Conservation (phyloP, 2,113 vertebrate genomes). For the Myrmecophaga tridactyla region DNA sequence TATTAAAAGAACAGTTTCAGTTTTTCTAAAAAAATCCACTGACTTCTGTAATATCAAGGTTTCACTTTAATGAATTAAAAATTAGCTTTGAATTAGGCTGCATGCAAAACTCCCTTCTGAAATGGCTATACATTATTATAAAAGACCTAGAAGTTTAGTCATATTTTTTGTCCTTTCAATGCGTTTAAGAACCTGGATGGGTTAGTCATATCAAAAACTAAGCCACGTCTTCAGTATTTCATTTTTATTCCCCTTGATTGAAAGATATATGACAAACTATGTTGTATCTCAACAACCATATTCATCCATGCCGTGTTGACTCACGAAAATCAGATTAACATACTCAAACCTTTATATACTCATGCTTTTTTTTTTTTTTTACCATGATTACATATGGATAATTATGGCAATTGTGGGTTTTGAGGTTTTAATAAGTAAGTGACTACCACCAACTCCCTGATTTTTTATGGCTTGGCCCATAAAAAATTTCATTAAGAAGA, state of each 20-base stretch:
- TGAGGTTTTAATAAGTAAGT: slow-evolving; percentile 37
- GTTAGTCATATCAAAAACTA: slow-evolving; percentile 16
- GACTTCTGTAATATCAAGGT: slow-evolving; percentile 50
- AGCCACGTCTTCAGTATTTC: slow-evolving; percentile 28
- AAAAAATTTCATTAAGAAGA: slow-evolving; percentile 19
- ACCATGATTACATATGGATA: slow-evolving; percentile 31
- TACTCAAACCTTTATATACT: neutral
- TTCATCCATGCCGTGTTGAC: neutral
- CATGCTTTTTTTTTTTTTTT: slow-evolving; percentile 22
- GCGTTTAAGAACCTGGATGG: slow-evolving; percentile 4
- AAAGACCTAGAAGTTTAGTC: neutral
- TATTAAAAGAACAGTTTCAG: slow-evolving; percentile 64
- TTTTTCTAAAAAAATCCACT: slow-evolving; percentile 27
- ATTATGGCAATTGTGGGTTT: neutral
- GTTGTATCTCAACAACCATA: neutral
- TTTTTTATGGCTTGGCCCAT: neutral
- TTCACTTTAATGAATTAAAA: slow-evolving; percentile 52
- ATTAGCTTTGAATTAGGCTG: slow-evolving; percentile 17
- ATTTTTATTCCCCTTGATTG: slow-evolving; percentile 45
- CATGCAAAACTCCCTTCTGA: slow-evolving; percentile 22
- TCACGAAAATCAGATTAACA: slow-evolving; percentile 39
- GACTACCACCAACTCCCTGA: neutral
- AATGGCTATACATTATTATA: neutral
- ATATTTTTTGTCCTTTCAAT: neutral
- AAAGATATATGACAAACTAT: slow-evolving; percentile 13